Evolutionary conservation across 2,113 vertebrate genomes (phyloP).

Genomic region (Bubo blakistoni): DNA sequence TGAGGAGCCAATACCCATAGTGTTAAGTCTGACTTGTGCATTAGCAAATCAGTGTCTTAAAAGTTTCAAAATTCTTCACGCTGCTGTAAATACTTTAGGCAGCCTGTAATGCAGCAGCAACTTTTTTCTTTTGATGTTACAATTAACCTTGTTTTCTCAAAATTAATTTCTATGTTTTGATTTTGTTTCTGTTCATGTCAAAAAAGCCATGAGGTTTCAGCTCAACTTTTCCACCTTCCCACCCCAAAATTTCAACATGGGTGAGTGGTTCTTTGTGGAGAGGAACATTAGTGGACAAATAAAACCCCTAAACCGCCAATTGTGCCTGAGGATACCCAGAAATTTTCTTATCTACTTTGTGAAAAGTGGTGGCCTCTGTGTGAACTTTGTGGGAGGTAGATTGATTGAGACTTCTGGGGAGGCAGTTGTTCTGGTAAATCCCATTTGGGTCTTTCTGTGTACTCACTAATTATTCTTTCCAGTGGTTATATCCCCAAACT

Average conservation of each 20-base stretch:
- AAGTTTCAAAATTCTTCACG: background rate
- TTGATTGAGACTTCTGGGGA: background rate
- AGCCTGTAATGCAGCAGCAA: background rate
- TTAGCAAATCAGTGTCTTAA: background rate
- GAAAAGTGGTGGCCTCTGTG: background rate
- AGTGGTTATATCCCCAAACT: background rate
- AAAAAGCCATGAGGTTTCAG: background rate
- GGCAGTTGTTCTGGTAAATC: background rate
- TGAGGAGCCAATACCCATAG: background rate
- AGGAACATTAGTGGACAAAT: rapidly evolving
- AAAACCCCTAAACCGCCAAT: background rate
- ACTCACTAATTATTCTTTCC: background rate
- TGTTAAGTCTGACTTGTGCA: background rate
- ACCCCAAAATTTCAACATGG: background rate
- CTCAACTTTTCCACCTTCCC: background rate
- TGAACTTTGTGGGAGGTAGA: background rate
- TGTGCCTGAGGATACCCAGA: background rate
- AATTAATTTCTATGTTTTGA: background rate
- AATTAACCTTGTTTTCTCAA: background rate
- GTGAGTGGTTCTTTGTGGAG: background rate
- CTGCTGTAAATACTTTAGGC: background rate
- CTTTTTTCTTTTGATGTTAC: background rate
- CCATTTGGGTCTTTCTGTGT: background rate
- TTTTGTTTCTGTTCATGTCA: background rate
- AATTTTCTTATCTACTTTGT: background rate